A percentile compares a stretch with the other conserved stretches of the same genome.
Evolutionary conservation across 2,113 vertebrate genomes (phyloP).

Genomic region (Circaetus gallicus): DNA sequence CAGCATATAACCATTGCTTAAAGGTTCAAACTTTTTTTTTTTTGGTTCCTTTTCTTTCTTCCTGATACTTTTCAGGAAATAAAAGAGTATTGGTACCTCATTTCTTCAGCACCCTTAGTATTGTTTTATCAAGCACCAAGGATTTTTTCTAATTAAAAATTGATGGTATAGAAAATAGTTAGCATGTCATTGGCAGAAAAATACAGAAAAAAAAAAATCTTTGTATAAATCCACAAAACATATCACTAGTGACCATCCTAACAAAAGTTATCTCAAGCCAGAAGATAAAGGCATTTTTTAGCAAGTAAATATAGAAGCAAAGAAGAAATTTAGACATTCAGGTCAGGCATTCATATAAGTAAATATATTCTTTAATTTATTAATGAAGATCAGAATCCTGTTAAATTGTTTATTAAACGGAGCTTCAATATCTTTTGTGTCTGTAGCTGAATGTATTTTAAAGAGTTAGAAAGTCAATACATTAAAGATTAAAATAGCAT

Average conservation of each 20-base stretch:
- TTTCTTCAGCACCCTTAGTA: background rate
- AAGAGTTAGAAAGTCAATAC: constrained; percentile 45
- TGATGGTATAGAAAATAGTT: background rate
- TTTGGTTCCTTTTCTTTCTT: background rate
- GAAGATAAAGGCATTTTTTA: background rate
- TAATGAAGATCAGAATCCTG: constrained; percentile 54
- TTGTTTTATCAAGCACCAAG: constrained; percentile 3
- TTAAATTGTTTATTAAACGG: constrained; percentile 58
- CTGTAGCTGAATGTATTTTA: constrained; percentile 10
- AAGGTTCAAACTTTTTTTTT: background rate
- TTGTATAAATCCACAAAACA: background rate
- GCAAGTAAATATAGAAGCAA: constrained; percentile 37
- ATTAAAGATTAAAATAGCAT: constrained; percentile 56
- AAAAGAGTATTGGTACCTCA: background rate
- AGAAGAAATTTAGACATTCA: constrained; percentile 28
- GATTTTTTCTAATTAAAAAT: background rate
- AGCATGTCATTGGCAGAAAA: background rate
- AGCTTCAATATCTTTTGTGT: constrained; percentile 16
- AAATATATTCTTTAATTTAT: constrained; percentile 64
- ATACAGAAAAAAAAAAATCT: background rate
- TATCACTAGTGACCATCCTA: background rate
- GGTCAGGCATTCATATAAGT: constrained; percentile 15
- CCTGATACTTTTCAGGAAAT: background rate
- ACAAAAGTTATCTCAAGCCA: background rate
- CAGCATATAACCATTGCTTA: background rate